Base-by-base conservation (phyloP, 37 sponge, comb jelly and placozoan species). In the Aplysina aerophoba region DNA sequence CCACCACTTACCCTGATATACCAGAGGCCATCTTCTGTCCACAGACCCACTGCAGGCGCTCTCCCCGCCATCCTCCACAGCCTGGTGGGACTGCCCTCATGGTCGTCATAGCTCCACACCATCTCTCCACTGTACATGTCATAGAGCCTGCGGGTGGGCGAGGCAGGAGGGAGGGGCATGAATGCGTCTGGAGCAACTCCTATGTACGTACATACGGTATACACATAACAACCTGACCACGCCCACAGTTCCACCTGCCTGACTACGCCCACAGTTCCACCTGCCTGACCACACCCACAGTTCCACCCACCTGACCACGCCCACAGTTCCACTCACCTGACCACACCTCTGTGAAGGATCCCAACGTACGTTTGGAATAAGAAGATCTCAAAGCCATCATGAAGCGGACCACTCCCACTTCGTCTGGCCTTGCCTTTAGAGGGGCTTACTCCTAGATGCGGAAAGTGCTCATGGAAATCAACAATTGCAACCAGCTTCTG, bases 41-140 rank as follows among this genome's bases (percentile, higher is more conserved):
- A 81, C 39, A 91, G 22, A 24, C 91, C 91, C 55, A 79, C 74
- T 24, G 25, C 50, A 8, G 41, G 61, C 16, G 69, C 77, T 6
- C 56, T n/a, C 8, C 73, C 28, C 36, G 35, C 68, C 28, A 77
- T 54, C 27, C 62, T 84, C 93, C 86, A 89, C 1, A 84, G 68
- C 8, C 35, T 16, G 19, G 62, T 56, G 13, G 72, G 62, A 0
- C 36, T 28, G 6, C 90, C 90, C 53, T 89, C 93, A 62, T 87
- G 87, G 19, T 89, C 90, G 17, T 84, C 87, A 69, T 65, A 84
- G 71, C 82, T 79, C 90, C 88, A 93, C 60, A 93, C 81, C 41
- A 89, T 73, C 84, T 93, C 93, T 21, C 93, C 93, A 67, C 79
- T 67, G 74, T 83, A 83, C 2, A 40, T 57, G 21, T 89, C 90